phyloP scores from a whole-genome alignment of 2,797 vertebrate species.

The Semotilus atromaculatus region DNA sequence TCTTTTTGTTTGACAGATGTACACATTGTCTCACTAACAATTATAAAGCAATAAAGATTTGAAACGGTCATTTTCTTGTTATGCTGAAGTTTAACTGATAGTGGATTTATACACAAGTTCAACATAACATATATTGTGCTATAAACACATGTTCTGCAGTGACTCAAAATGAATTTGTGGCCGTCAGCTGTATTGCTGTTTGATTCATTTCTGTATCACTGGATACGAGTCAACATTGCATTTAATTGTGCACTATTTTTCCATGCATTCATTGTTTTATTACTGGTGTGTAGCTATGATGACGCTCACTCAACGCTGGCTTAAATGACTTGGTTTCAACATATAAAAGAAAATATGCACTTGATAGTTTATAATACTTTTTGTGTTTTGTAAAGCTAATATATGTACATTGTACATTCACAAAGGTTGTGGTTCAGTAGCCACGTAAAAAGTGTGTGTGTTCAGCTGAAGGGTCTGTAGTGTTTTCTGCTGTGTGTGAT shows the following conservation, averaged over 20 bases:
- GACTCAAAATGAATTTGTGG: not conserved
- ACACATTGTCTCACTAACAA: not conserved
- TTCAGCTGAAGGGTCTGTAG: constrained; percentile 73
- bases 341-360: not conserved
- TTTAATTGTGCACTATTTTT: not conserved
- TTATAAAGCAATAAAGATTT: constrained; percentile 19
- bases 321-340: not conserved
- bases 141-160: not conserved
- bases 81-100: not conserved
- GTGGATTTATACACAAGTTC: not conserved
- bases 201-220: constrained; percentile 11
- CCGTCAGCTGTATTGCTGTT: not conserved
- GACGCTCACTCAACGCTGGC: not conserved
- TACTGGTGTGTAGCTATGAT: not conserved
- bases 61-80: not conserved
- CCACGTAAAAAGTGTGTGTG: not conserved
- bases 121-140: not conserved
- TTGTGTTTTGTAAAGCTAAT: constrained; percentile 30
- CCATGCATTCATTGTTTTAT: not conserved
- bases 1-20: not conserved
- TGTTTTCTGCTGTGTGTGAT: constrained; percentile 86
- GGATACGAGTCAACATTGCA: not conserved
- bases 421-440: not conserved
- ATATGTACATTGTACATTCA: constrained; percentile 37
- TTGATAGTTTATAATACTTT: constrained; percentile 23